Evolutionary conservation across 2,113 vertebrate species (phyloP).

Genomic region (Blennius ocellaris): DNA sequence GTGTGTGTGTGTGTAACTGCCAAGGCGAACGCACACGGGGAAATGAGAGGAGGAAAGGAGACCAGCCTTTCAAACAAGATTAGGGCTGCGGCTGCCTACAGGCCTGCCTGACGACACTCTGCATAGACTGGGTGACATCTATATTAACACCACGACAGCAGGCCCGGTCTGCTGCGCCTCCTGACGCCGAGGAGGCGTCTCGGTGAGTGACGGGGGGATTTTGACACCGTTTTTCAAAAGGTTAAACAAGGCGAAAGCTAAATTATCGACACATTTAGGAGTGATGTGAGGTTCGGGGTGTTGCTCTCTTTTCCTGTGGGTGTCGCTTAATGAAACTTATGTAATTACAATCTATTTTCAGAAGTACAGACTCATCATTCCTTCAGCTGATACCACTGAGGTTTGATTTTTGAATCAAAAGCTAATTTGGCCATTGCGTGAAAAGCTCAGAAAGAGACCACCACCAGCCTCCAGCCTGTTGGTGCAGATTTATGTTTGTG

Average conservation of each 20-base stretch:
- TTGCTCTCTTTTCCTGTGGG: conserved; percentile 5
- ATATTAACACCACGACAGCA: conserved; percentile 62
- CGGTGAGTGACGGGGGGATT: conserved; percentile 30
- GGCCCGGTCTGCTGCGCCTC: conserved; percentile 40
- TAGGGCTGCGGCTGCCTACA: conserved; percentile 67
- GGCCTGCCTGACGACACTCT: conserved; percentile 65
- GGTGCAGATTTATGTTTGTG: conserved; percentile 52
- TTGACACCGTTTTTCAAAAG: conserved; percentile 27
- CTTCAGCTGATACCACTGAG: conserved; percentile 5
- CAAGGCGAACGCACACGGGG: conserved; percentile 50
- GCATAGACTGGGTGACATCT: conserved; percentile 67
- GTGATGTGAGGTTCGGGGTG: neutral
- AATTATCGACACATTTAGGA: conserved; percentile 11
- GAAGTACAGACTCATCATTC: conserved; percentile 12
- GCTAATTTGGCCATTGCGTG: conserved; percentile 25
- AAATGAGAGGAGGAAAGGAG: conserved; percentile 62
- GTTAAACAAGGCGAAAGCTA: conserved; percentile 16
- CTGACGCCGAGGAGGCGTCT: conserved; percentile 25
- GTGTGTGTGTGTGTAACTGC: conserved; percentile 33
- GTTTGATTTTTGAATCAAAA: conserved; percentile 8
- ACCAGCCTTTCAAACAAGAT: conserved; percentile 77
- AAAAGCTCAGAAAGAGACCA: conserved; percentile 22
- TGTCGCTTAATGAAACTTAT: conserved; percentile 19
- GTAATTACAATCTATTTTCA: conserved; percentile 22
- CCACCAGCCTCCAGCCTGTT: conserved; percentile 38